Evolutionary conservation across 2,797 vertebrate species (phyloP).

Genomic region (Decapterus maruadsi): DNA sequence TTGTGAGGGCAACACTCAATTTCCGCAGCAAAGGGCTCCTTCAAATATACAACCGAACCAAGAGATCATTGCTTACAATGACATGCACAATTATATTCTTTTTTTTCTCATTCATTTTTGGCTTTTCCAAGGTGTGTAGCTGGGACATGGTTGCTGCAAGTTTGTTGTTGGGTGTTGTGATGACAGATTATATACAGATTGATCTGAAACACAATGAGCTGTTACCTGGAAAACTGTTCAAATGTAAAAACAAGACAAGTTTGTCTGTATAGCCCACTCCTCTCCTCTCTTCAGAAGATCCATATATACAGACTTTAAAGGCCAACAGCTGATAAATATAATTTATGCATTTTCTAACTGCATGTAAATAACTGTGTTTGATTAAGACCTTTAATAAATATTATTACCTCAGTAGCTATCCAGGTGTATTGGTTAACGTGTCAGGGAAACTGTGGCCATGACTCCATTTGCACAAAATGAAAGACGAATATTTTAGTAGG

Average conservation of each 20-base stretch:
- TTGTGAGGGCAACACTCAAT: slow-evolving; percentile 38
- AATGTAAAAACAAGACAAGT: not conserved
- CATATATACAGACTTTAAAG: slow-evolving; percentile 23
- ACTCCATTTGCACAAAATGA: slow-evolving; percentile 46
- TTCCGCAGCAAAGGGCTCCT: slow-evolving; percentile 73
- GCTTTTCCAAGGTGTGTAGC: not conserved
- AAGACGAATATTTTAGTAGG: not conserved
- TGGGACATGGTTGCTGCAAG: not conserved
- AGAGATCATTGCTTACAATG: slow-evolving; percentile 36
- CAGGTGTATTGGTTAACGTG: slow-evolving; percentile 11
- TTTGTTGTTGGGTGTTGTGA: not conserved
- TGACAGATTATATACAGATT: not conserved
- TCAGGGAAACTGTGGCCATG: slow-evolving; percentile 42
- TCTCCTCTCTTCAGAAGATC: not conserved
- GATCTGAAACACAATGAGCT: not conserved
- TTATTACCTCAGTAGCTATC: slow-evolving; percentile 45
- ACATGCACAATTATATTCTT: slow-evolving; percentile 11
- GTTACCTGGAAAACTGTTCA: slow-evolving; percentile 12
- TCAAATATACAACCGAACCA: slow-evolving; percentile 59
- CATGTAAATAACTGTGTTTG: slow-evolving; percentile 50
- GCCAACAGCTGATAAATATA: slow-evolving; percentile 30
- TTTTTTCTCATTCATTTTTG: not conserved
- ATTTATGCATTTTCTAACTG: slow-evolving; percentile 59
- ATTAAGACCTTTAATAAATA: slow-evolving; percentile 16
- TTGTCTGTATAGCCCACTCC: slow-evolving; percentile 23